phyloP scores from a whole-genome alignment of 2,797 vertebrate species.

The Gallirallus australis region DNA sequence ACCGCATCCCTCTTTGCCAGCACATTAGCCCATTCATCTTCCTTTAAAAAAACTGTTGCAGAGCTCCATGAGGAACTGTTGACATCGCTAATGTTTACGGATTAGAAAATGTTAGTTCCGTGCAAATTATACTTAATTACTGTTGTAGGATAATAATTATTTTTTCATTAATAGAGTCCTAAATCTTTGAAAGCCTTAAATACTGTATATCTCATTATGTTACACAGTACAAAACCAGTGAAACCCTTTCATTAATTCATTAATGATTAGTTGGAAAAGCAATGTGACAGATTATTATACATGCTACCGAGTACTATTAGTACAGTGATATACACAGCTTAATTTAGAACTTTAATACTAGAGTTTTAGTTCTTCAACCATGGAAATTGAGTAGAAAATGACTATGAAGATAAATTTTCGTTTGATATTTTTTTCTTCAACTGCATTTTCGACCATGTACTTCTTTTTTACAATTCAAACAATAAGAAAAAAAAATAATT shows the following conservation, averaged over 20 bases:
- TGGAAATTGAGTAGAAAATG: constrained; percentile 66
- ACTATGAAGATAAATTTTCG: constrained; percentile 54
- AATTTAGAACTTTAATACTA: constrained; percentile 71
- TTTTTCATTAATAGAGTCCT: constrained; percentile 72
- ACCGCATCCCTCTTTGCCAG: not conserved
- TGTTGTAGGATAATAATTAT: constrained; percentile 72
- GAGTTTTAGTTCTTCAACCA: constrained; percentile 63
- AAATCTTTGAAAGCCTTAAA: constrained; percentile 75
- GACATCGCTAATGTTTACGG: constrained; percentile 67
- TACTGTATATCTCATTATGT: constrained; percentile 69
- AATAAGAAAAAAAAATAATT: not conserved
- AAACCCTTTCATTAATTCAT: constrained; percentile 73
- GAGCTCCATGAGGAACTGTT: constrained; percentile 52
- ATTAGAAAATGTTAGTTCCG: constrained; percentile 66
- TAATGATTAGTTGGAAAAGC: constrained; percentile 65
- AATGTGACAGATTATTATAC: constrained; percentile 67
- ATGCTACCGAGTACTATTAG: constrained; percentile 59
- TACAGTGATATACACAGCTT: constrained; percentile 63
- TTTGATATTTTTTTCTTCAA: constrained; percentile 6
- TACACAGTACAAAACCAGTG: constrained; percentile 49
- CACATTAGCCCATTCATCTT: not conserved
- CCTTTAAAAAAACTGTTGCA: not conserved
- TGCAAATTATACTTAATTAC: constrained; percentile 74
- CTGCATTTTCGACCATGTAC: not conserved
- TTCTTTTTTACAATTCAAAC: not conserved